Evolutionary conservation across 2,797 vertebrate species (phyloP).

Genomic region (Morus bassanus): DNA sequence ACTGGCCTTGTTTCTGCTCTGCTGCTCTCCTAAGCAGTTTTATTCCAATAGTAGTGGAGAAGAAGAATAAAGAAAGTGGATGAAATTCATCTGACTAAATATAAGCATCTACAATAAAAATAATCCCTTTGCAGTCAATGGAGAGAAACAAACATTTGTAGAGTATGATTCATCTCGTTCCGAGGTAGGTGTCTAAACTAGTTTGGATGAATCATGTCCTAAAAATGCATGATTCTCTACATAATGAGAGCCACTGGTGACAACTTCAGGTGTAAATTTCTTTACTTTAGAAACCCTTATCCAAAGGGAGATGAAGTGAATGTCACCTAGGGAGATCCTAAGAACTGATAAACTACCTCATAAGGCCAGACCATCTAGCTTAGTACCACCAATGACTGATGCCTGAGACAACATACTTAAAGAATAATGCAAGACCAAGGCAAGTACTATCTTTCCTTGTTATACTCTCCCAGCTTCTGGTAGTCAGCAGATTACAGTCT

Average conservation of each 20-base stretch:
- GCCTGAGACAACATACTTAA: not conserved
- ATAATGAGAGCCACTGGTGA: not conserved
- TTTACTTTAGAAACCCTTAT: not conserved
- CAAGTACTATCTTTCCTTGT: not conserved
- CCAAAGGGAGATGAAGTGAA: not conserved
- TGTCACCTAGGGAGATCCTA: not conserved
- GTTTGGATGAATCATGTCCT: not conserved
- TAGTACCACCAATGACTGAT: not conserved
- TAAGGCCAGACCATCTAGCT: not conserved
- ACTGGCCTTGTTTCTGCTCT: not conserved
- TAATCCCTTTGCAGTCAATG: not conserved
- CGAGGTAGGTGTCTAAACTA: not conserved
- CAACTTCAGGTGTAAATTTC: not conserved
- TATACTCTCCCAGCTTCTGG: not conserved
- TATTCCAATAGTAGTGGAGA: not conserved
- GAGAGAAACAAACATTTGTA: not conserved
- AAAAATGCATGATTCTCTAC: not conserved
- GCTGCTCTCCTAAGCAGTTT: not conserved
- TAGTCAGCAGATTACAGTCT: not conserved
- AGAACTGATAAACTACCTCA: not conserved
- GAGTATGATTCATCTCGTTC: not conserved
- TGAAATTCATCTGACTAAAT: not conserved
- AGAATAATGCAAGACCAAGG: not conserved
- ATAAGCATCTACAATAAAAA: not conserved
- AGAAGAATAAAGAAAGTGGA: not conserved